Conservation (phyloP, 2,113 vertebrate species). For the Alosa alosa region DNA sequence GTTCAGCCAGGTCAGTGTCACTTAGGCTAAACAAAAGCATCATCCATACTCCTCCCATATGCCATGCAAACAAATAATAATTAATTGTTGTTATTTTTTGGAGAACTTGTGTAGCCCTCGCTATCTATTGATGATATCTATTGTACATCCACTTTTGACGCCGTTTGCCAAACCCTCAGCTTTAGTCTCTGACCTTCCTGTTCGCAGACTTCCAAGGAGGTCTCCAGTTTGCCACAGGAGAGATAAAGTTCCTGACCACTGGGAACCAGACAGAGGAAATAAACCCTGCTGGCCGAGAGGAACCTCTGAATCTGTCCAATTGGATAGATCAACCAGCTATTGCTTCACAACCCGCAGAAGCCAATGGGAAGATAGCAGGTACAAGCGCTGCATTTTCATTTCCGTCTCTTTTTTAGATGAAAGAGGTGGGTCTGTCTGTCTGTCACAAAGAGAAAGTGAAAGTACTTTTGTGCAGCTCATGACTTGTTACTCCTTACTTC, state of each 20-base stretch:
- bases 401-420: not conserved
- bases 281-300: conserved; percentile 35
- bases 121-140: not conserved
- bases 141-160: not conserved
- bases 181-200: not conserved
- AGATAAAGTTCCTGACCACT: not conserved
- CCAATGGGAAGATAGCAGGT: conserved; percentile 73
- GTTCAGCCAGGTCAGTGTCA: conserved; percentile 37
- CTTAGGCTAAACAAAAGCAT: no score
- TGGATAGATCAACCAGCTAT: conserved; percentile 47
- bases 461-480: not conserved
- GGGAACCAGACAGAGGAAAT: not conserved
- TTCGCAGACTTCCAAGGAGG: not conserved
- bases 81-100: not conserved
- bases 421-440: not conserved
- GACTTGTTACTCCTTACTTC: not conserved
- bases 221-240: not conserved
- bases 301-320: conserved; percentile 72
- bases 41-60: not conserved
- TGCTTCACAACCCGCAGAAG: conserved; percentile 42
- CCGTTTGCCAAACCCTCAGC: no score
- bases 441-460: not conserved
- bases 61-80: no score
- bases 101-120: not conserved
- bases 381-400: not conserved